phyloP scores from a whole-genome alignment of 2,797 vertebrate genomes.

The Buphagus erythrorhynchus region DNA sequence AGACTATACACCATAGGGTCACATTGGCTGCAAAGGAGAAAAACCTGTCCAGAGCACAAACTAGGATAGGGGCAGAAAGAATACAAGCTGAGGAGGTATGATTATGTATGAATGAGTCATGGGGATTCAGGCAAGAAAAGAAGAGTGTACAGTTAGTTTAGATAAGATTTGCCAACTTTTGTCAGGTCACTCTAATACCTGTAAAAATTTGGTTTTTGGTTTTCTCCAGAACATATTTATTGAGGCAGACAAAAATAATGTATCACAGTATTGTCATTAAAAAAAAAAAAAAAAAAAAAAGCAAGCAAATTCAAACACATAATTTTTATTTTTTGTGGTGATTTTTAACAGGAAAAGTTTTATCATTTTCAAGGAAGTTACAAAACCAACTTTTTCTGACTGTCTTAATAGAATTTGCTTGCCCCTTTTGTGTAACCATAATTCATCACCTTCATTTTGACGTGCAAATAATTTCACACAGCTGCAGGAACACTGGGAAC shows the following conservation, averaged over 20 bases:
- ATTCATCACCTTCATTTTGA: background rate
- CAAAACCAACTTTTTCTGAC: background rate
- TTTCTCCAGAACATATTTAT: background rate
- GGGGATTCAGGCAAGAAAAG: background rate
- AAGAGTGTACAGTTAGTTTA: background rate
- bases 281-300: background rate
- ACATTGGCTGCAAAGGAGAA: background rate
- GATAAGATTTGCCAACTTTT: background rate
- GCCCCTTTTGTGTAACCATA: background rate
- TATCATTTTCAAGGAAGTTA: background rate
- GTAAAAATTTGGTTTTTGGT: background rate
- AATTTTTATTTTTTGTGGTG: background rate
- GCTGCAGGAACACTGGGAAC: background rate
- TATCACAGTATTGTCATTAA: background rate
- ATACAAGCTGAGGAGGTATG: background rate
- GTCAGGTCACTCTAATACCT: background rate
- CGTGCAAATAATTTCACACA: background rate
- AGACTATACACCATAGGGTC: background rate
- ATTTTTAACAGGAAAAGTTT: background rate
- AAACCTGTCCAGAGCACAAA: background rate
- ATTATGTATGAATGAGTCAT: background rate
- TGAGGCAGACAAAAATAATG: background rate
- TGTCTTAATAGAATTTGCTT: background rate
- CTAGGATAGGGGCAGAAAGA: background rate
- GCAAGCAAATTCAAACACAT: background rate